These are phyloP conservation scores for Amphibalanus amphitrite DNA, from an alignment of 1,140 invertebrate species.

Conservation along the genomic window DNA sequence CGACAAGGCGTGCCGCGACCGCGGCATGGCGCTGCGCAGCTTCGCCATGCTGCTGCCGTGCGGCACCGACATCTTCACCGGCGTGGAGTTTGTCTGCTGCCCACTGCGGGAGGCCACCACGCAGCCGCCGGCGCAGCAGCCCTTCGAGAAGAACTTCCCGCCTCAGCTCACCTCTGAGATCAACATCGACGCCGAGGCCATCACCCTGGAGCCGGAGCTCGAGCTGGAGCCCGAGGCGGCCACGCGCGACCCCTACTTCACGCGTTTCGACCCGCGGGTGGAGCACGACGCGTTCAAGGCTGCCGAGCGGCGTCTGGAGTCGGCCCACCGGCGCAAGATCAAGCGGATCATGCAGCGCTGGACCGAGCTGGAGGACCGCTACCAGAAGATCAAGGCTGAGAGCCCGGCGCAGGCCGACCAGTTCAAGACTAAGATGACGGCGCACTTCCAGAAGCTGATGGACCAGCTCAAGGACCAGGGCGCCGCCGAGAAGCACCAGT, in stretches of 20 bases:
- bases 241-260: constrained; percentile 82
- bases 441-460: constrained; percentile 81
- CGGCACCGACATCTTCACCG: constrained; percentile 88
- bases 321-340: constrained; percentile 80
- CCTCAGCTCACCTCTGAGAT: not conserved
- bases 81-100: constrained; percentile 98
- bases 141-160: not conserved
- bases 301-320: constrained; percentile 74
- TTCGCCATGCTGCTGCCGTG: constrained; percentile 96
- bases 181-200: not conserved
- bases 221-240: constrained; percentile 18
- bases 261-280: constrained; percentile 78
- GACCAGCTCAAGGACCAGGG: constrained; percentile 90
- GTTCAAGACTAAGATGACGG: constrained; percentile 91
- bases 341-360: constrained; percentile 96
- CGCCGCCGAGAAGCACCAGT: constrained; percentile 81
- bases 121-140: not conserved
- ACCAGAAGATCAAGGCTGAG: constrained; percentile 81
- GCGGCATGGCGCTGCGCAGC: constrained; percentile 71
- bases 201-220: not conserved
- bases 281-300: constrained; percentile 87
- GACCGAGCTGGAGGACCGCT: constrained; percentile 89
- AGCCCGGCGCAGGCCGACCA: constrained; percentile 82
- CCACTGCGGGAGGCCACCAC: constrained; percentile 61
- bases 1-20: constrained; percentile 65